Evolutionary conservation across 2,113 vertebrate genomes (phyloP), one percentile per base, ranked within the genome.

Genomic region (Zosterops japonicus): DNA sequence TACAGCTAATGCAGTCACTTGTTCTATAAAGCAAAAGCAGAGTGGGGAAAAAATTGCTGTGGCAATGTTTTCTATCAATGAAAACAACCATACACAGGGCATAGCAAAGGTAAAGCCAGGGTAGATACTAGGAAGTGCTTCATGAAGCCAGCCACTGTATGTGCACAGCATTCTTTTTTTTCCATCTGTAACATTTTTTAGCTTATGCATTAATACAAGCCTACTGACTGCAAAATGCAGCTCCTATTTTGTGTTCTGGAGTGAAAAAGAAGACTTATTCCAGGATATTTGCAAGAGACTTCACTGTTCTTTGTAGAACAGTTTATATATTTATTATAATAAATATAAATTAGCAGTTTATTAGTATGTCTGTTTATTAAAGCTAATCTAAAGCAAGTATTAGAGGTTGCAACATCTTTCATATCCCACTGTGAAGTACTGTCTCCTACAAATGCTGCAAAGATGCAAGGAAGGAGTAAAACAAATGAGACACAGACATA

Each of bases 381-480:
- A 80, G 14, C 2, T 80, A 70, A 74, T 21, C 29, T 41, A 80
- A 69, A 82, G 5, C 3, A 55, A 80, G 91, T 74, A 65, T 42
- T 49, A 65, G 21, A 71, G 31, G 17, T 14, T 79, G 4, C 61
- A 47, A 29, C 22, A 50, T 44, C 6, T 53, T 79, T 79, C 76
- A 41, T 8, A 47, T 52, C 3, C 17, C 20, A 22, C 11, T 77
- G 89, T 78, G 60, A 93, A 78, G 52, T 56, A 28, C 28, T 42
- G 4, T 36, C 33, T 93, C n/a, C 33, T 27, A 53, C 10, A 87
- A 87, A 72, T 33, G 21, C 8, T 60, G n/a, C 21, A 77, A 95
- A 94, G 50, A 95, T 87, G 70, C 55, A 77, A 83, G 49, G 28
- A 93, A 92, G 22, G 6, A 52, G 20, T 87, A 93, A 84, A 96